phyloP scores from a whole-genome alignment of 2,113 vertebrate species.

The Vireo altiloquus region DNA sequence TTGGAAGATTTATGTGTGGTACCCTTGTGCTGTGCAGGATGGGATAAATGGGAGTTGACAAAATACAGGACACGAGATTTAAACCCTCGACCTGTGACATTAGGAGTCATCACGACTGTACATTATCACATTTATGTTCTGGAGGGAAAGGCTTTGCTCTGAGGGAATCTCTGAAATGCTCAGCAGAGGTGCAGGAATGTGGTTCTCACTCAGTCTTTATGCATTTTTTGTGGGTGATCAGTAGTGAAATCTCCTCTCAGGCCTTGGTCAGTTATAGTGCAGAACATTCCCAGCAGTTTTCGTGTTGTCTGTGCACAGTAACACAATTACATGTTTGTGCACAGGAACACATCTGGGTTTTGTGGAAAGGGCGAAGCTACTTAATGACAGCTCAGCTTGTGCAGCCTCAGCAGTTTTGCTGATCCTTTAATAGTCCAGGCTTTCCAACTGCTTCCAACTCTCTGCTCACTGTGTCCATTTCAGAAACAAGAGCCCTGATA shows the following conservation, averaged over 20 bases:
- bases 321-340: neutral
- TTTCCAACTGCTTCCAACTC: neutral
- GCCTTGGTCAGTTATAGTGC: neutral
- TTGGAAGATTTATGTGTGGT: slow-evolving; percentile 16
- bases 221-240: neutral
- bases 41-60: slow-evolving; percentile 39
- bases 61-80: neutral
- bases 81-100: slow-evolving; percentile 41
- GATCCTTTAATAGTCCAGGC: neutral
- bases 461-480: neutral
- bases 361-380: neutral
- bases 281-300: neutral
- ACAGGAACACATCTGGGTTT: neutral
- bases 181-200: neutral
- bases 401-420: neutral
- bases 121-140: neutral
- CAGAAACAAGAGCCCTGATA: neutral
- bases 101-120: neutral
- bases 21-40: neutral
- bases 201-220: neutral
- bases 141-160: neutral
- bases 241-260: neutral
- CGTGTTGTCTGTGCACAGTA: neutral
- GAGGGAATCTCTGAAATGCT: neutral
- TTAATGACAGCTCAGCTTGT: neutral